Conservation (phyloP, 1,140 invertebrate species). For the Drosophila eugracilis region DNA sequence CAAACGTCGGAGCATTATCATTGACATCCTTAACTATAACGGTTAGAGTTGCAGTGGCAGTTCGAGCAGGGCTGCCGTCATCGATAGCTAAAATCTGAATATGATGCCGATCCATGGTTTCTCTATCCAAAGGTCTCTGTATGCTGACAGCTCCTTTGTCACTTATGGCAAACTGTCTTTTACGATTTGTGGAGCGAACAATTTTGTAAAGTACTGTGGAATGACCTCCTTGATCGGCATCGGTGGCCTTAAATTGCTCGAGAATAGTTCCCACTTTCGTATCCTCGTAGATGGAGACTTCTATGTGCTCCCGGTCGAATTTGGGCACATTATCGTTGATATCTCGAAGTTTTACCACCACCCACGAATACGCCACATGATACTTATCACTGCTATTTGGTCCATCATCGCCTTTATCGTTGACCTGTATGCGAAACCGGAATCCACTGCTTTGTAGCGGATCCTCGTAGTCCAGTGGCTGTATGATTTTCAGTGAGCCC, state of each 20-base stretch:
- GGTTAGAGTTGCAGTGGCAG: constrained; percentile 89
- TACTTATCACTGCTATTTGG: constrained; percentile 86
- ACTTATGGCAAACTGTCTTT: constrained; percentile 87
- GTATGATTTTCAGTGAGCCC: constrained; percentile 88
- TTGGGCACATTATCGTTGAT: constrained; percentile 88
- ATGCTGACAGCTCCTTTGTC: constrained; percentile 88
- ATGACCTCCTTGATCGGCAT: constrained; percentile 87
- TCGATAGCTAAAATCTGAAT: constrained; percentile 88
- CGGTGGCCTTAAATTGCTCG: constrained; percentile 87
- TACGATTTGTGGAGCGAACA: constrained; percentile 87
- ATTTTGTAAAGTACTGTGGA: constrained; percentile 87
- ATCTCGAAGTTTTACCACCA: constrained; percentile 87
- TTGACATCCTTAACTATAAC: constrained; percentile 89
- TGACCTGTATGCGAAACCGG: constrained; percentile 87
- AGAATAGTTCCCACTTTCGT: constrained; percentile 87
- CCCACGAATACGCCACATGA: constrained; percentile 88
- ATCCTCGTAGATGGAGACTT: constrained; percentile 88
- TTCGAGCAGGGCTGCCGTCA: constrained; percentile 88
- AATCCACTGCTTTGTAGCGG: constrained; percentile 87
- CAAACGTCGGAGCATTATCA: constrained; percentile 87
- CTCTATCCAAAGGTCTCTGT: constrained; percentile 86
- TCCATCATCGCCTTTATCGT: constrained; percentile 86
- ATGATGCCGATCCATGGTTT: constrained; percentile 87
- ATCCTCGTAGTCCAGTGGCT: constrained; percentile 88
- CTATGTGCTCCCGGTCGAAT: constrained; percentile 87